A percentile compares a stretch with the other conserved stretches of the same genome.
Evolutionary conservation across 2,113 vertebrate species (phyloP).

Genomic region (Carollia perspicillata): DNA sequence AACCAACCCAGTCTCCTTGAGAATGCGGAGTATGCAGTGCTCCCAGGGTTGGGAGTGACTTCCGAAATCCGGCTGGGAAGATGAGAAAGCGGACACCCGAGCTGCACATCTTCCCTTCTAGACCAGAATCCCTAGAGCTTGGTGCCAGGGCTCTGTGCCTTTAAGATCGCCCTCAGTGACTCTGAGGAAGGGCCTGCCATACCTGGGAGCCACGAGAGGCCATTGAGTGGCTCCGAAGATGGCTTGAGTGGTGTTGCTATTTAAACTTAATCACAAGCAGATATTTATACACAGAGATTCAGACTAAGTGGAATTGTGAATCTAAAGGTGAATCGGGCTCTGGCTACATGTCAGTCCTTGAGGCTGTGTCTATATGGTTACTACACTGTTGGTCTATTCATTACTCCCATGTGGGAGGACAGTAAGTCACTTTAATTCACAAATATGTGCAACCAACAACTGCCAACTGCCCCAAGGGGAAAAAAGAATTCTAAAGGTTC

Average conservation of each 20-base stretch:
- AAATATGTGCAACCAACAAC: not conserved
- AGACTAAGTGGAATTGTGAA: not conserved
- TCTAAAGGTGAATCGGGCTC: not conserved
- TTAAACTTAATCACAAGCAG: not conserved
- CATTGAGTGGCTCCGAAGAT: not conserved
- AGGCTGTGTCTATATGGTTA: not conserved
- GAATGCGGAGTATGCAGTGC: not conserved
- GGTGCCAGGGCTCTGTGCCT: not conserved
- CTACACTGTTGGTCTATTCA: not conserved
- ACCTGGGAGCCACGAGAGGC: not conserved
- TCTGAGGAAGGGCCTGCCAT: not conserved
- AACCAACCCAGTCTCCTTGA: not conserved
- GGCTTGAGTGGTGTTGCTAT: not conserved
- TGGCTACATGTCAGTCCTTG: not conserved
- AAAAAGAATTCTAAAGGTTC: not conserved
- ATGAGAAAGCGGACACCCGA: not conserved
- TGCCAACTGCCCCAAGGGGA: not conserved
- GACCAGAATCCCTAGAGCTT: not conserved
- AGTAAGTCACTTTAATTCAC: not conserved
- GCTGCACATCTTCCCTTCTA: not conserved
- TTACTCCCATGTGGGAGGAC: not conserved
- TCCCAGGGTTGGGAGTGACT: not conserved
- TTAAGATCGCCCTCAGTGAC: not conserved
- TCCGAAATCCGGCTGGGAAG: not conserved
- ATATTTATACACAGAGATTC: not conserved